These are phyloP conservation scores for Pantherophis guttatus DNA, from an alignment of 2,113 vertebrate genomes.

Conservation along the genomic window DNA sequence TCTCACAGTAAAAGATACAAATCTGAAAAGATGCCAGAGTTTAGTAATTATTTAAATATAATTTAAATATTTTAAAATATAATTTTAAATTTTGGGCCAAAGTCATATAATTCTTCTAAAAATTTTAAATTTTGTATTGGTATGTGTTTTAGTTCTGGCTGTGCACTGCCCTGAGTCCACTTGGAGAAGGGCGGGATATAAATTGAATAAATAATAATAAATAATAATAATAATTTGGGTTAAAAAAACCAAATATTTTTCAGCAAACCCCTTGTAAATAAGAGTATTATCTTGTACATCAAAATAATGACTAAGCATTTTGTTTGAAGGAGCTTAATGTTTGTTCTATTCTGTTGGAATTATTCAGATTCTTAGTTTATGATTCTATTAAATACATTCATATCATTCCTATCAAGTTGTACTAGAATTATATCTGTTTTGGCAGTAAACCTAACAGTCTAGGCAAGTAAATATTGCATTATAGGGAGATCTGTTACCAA, in stretches of 20 bases:
- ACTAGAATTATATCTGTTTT: neutral
- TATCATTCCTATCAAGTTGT: neutral
- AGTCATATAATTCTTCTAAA: no score
- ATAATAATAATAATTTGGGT: neutral
- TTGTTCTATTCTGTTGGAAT: neutral
- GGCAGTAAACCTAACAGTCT: neutral
- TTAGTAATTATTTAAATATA: neutral
- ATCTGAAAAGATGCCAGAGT: neutral
- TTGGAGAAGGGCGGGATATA: no score
- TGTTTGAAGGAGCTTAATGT: neutral
- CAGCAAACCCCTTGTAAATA: neutral
- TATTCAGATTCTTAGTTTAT: neutral
- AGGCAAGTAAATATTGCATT: neutral
- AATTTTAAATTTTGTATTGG: no score
- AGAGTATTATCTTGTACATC: neutral
- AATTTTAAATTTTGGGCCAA: no score
- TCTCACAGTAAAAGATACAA: constrained; percentile 26
- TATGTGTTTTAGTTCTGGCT: no score
- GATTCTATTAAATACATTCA: neutral
- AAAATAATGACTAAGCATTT: neutral
- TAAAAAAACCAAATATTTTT: neutral
- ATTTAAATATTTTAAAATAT: no score
- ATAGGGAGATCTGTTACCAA: neutral
- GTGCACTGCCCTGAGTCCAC: no score
- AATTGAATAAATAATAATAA: no score